Evolutionary conservation across 2,888 invertebrate species (phyloP).

Genomic region (Pandemis cinnamomeana): DNA sequence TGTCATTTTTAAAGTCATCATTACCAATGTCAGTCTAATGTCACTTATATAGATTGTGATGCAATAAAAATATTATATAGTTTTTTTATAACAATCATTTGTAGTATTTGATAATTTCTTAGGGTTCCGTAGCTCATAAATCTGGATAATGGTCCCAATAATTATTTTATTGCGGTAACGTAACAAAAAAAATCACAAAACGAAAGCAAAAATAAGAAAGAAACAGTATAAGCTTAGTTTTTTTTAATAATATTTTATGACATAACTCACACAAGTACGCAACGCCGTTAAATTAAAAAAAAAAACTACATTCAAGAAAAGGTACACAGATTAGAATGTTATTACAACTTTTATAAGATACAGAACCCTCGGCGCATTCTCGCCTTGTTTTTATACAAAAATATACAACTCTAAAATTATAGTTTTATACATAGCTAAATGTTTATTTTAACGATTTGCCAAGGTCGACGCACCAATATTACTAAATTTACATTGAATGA

Average conservation of each 20-base stretch:
- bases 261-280: neutral
- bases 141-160: neutral
- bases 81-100: neutral
- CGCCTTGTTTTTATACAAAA: neutral
- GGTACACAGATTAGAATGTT: too few species aligned
- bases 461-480: slow-evolving; percentile 30
- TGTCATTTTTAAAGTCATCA: slow-evolving; percentile 36
- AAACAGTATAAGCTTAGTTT: too few species aligned
- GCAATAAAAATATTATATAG: neutral
- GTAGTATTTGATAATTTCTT: neutral
- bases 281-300: neutral
- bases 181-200: neutral
- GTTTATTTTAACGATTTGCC: neutral
- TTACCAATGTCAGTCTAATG: slow-evolving; percentile 41
- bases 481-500: slow-evolving; percentile 41
- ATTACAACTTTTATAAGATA: neutral
- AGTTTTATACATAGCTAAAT: neutral
- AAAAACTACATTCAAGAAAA: too few species aligned
- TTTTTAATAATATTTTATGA: too few species aligned
- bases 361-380: neutral
- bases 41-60: slow-evolving; percentile 32
- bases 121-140: neutral
- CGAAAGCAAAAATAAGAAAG: too few species aligned
- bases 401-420: slow-evolving; percentile 1
- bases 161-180: neutral